Conservation (phyloP, 2,888 invertebrate genomes). For the Willowsia nigromaculata region DNA sequence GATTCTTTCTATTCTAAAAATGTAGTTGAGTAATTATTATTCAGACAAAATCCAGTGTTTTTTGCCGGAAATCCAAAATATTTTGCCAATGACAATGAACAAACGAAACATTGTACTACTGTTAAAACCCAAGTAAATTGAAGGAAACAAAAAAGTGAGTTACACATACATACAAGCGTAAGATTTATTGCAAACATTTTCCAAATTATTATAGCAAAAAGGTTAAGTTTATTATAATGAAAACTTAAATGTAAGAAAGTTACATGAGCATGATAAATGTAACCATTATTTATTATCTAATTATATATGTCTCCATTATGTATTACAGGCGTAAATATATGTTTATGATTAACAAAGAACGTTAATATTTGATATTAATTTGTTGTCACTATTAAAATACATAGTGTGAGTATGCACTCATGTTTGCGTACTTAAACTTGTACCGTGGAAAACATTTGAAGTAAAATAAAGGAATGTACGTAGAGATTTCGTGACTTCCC, state of each 20-base stretch:
- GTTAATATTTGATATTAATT: slow-evolving; percentile 69
- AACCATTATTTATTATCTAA: slow-evolving; percentile 13
- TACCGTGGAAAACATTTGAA: slow-evolving; percentile 63
- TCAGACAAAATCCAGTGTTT: slow-evolving; percentile 44
- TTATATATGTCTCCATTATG: neutral
- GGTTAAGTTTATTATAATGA: too few relatives aligned
- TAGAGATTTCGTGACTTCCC: neutral
- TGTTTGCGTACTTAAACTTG: slow-evolving; percentile 60
- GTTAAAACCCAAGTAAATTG: neutral
- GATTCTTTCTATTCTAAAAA: slow-evolving; percentile 37
- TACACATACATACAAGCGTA: slow-evolving; percentile 37
- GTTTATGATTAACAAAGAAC: slow-evolving; percentile 49
- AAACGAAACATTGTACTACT: slow-evolving; percentile 56
- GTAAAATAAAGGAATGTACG: slow-evolving; percentile 61
- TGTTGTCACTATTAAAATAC: slow-evolving; percentile 48
- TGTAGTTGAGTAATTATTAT: slow-evolving; percentile 25
- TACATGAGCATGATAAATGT: neutral
- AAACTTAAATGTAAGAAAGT: neutral
- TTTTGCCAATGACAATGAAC: slow-evolving; percentile 70
- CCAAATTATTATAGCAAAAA: too few relatives aligned
- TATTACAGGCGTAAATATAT: neutral
- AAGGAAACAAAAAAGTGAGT: slow-evolving; percentile 60
- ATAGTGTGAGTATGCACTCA: slow-evolving; percentile 4
- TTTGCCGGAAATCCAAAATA: slow-evolving; percentile 56
- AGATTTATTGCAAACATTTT: neutral